Evolutionary conservation across 2,888 invertebrate genomes (phyloP).

Genomic region (Laspeyria flexula): DNA sequence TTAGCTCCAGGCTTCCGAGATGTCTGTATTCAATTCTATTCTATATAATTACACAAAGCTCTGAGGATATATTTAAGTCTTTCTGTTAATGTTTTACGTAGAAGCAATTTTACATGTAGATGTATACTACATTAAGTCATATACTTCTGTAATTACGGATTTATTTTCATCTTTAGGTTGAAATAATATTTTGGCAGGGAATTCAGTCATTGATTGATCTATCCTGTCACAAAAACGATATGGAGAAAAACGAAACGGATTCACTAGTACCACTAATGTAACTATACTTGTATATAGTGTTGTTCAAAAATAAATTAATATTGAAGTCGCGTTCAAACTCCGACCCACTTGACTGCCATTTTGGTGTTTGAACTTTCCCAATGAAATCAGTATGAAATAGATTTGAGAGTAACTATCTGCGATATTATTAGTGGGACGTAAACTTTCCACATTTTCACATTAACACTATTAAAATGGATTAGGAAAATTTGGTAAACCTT

Average conservation of each 20-base stretch:
- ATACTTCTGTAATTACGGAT: no score
- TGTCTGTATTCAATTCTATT: constrained; percentile 3
- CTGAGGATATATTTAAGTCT: neutral
- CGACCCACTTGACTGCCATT: constrained; percentile 21
- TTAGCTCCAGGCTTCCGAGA: constrained; percentile 11
- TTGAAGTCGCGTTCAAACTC: constrained; percentile 17
- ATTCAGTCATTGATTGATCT: no score
- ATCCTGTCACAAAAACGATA: no score
- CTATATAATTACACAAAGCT: constrained; percentile 15
- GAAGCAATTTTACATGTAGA: constrained; percentile 1
- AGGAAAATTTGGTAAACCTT: neutral
- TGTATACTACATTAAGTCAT: no score
- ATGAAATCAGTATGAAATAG: constrained; percentile 19
- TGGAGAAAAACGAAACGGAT: neutral
- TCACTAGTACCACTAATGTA: no score
- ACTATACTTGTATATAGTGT: no score
- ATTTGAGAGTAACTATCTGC: no score
- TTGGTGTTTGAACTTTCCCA: constrained; percentile 32
- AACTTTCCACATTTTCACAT: neutral
- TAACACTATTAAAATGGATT: neutral
- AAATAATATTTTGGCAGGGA: no score
- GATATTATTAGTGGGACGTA: neutral
- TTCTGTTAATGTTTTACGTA: constrained; percentile 3
- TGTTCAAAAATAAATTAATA: no score
- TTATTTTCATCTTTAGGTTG: no score